Base-by-base conservation (phyloP, 2,797 vertebrate genomes). In the Anolis apletophallus region DNA sequence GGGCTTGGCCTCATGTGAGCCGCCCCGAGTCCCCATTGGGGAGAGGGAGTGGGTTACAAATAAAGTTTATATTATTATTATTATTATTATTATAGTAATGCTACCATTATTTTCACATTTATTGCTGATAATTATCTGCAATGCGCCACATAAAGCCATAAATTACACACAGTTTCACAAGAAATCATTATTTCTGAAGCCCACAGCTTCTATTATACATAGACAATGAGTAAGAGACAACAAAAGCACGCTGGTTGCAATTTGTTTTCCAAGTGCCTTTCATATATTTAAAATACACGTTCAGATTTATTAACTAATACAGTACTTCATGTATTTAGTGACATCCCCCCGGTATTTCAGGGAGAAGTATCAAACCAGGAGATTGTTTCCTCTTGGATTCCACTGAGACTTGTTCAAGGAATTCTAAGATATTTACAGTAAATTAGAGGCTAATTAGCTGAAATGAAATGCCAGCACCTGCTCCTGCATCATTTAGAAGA, bases 381-480 rank as follows among this genome's bases (percentile, higher is more conserved):
- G 89, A 94, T 88, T 93, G 93, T 94, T 95, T 95, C 93, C 91
- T 92, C 88, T 92, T 91, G 91, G 91, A 94, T 93, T 91, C 93
- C 88, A 1, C 88, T 90, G 95, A 95, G 94, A 93, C 26, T 0
- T 90, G 89, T 91, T 92, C 75, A 57, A 91, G 88, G 90, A 93
- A 95, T 94, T 94, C 91, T 88, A 90, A 94, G 93, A 94, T 94
- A 92, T 93, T 95, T 95, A 95, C 94, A 91, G 91, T 94, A 95
- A 94, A 95, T 95, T 95, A 95, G 93, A 93, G 93, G 93, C 92
- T 95, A 95, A 96, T 95, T 95, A 95, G 93, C 92, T 91, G 91
- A 91, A 93, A 89, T 91, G 85, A 95, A 96, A 95, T 94, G 90
- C 90, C 91, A 94, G 91, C 94, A 95, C 92, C 94, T 95, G 94